phyloP scores from a whole-genome alignment of 1,140 invertebrate genomes.

The Neodiprion fabricii region DNA sequence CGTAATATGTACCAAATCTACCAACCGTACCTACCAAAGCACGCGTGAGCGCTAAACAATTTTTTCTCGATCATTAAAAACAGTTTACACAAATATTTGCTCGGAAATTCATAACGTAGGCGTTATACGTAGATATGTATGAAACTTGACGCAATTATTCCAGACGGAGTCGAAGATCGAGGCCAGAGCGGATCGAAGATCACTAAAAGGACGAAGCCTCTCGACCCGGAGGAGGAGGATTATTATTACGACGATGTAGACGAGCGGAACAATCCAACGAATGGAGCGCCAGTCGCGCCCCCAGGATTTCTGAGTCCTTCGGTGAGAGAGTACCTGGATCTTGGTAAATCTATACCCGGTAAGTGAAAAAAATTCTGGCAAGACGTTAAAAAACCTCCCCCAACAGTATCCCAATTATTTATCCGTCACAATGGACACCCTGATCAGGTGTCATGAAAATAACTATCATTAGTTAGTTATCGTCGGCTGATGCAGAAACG shows the following conservation, averaged over 20 bases:
- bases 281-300: constrained; percentile 70
- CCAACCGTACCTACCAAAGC: constrained; percentile 19
- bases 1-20: constrained; percentile 10
- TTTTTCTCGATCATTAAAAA: constrained; percentile 19
- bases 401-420: too few relatives aligned
- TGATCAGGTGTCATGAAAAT: too few relatives aligned
- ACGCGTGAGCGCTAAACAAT: constrained; percentile 11
- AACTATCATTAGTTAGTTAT: too few relatives aligned
- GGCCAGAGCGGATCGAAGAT: constrained; percentile 36
- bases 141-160: constrained; percentile 24
- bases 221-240: constrained; percentile 66
- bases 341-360: constrained; percentile 89
- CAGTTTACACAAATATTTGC: constrained; percentile 12
- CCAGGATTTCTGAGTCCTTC: constrained; percentile 82
- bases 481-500: too few relatives aligned
- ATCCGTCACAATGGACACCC: too few relatives aligned
- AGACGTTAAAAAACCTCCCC: too few relatives aligned
- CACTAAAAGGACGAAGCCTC: constrained; percentile 68
- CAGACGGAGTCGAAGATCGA: constrained; percentile 35
- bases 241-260: constrained; percentile 71
- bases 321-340: constrained; percentile 81
- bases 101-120: neutral
- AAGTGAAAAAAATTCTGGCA: constrained; percentile 54
- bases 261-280: constrained; percentile 70
- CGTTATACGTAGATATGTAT: too few relatives aligned